Evolutionary conservation across 2,797 vertebrate genomes (phyloP).

Genomic region (Periophthalmus magnuspinnatus): DNA sequence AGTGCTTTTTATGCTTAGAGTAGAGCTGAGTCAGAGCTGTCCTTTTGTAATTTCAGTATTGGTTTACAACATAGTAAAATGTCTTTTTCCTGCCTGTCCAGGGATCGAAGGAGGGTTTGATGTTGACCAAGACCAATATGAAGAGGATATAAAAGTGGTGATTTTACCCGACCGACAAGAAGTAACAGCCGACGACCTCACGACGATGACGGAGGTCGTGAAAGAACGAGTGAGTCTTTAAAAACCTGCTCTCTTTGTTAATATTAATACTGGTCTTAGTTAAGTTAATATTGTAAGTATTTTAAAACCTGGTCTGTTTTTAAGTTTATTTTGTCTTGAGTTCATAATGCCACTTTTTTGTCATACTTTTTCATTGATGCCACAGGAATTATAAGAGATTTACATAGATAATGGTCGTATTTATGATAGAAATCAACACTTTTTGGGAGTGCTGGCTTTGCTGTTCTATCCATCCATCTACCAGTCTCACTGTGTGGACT

Average conservation of each 20-base stretch:
- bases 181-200: conserved; percentile 88
- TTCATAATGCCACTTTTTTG: background rate
- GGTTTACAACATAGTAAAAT: background rate
- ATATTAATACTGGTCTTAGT: too few species aligned
- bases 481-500: too few species aligned
- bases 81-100: conserved; percentile 40
- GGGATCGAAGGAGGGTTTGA: conserved; percentile 98
- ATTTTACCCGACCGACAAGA: conserved; percentile 94
- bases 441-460: background rate
- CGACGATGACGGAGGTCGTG: conserved; percentile 88
- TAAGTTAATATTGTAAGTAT: too few species aligned
- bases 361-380: too few species aligned
- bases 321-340: too few species aligned
- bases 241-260: background rate
- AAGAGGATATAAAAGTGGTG: conserved; percentile 93
- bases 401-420: background rate
- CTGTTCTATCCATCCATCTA: too few species aligned
- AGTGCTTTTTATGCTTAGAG: background rate
- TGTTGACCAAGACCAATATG: conserved; percentile 92
- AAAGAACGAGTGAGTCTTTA: conserved; percentile 86
- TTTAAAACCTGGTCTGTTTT: background rate
- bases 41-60: background rate
- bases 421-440: background rate
- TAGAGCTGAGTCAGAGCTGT: background rate
- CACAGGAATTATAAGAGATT: background rate